These are phyloP conservation scores for Barbus barbus DNA, from an alignment of 2,113 vertebrate genomes.

Conservation along the genomic window DNA sequence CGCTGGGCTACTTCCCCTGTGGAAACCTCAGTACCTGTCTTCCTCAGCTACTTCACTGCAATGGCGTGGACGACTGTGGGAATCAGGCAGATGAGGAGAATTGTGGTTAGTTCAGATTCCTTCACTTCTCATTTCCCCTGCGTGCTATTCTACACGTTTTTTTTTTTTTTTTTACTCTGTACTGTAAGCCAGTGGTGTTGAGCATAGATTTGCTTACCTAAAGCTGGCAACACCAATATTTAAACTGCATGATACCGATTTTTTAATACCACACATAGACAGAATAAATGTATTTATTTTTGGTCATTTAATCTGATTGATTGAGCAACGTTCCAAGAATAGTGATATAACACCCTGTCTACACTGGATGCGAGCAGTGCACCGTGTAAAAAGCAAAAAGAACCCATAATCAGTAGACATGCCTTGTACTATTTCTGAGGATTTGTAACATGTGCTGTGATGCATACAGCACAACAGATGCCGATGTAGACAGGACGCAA, in stretches of 20 bases:
- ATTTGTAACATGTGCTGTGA: too few relatives aligned
- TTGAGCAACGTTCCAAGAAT: too few relatives aligned
- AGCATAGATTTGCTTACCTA: not conserved
- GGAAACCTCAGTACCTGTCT: slow-evolving; percentile 89
- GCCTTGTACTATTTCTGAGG: too few relatives aligned
- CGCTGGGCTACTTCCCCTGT: slow-evolving; percentile 92
- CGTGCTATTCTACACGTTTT: too few relatives aligned
- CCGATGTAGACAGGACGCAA: too few relatives aligned
- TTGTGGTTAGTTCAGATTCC: slow-evolving; percentile 81
- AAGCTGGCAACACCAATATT: not conserved
- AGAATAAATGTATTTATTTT: too few relatives aligned
- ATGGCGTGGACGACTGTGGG: slow-evolving; percentile 91
- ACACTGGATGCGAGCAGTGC: too few relatives aligned
- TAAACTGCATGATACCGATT: not conserved
- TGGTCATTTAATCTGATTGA: too few relatives aligned
- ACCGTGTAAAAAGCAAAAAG: too few relatives aligned
- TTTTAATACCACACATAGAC: not conserved
- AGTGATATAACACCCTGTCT: too few relatives aligned
- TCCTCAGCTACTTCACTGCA: slow-evolving; percentile 91
- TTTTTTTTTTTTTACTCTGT: not conserved
- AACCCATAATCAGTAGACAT: too few relatives aligned
- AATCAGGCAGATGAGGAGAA: slow-evolving; percentile 90
- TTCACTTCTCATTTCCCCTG: not conserved
- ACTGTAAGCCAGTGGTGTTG: not conserved
- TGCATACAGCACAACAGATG: too few relatives aligned